Base-by-base conservation (phyloP, 2,888 invertebrate genomes). In the Frankliniella fusca region DNA sequence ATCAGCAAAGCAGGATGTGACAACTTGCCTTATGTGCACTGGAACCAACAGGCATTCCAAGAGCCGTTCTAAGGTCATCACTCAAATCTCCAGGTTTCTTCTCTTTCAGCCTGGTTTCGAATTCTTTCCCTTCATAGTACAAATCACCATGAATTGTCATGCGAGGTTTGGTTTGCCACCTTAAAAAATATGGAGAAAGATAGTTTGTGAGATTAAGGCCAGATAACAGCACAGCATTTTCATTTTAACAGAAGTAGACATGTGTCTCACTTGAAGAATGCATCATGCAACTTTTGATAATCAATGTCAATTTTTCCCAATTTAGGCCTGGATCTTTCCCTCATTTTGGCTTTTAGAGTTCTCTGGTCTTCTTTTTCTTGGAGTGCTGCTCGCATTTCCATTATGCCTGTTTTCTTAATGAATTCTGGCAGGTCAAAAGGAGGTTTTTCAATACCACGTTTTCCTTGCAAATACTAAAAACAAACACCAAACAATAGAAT, bases 301-400 rank as follows among this genome's bases (percentile, higher is more conserved):
- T 99, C 99, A 85, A 99, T 99, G 88, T 99, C 99, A 86, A 99
- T 99, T 90, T 99, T 99, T 54, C 99, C 99, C 86, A 99, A 93
- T 89, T 99, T 99, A 0, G 99, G 99, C 38, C 99, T 91, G 0
- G 98, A 94, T 83, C 97, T 92, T 88, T 99, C 99, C 38, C 99
- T 90, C 98, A 98, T 98, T 90, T 98, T 99, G 0, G 98, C 95
- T 87, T 99, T 99, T 0, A 98, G 89, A 0, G 97, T 96, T 87
- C 97, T 97, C 48, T 95, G 93, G 86, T 98, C 98, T 86, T 98
- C 98, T 86, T 99, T 98, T 87, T 99, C 99, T 87, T 97, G 97
- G 28, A 99, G 90, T 0, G 99, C 98, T 65, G 98, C 98, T 79
- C 99, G 90, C 99, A 99, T 99, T 89, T 99, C 99, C 94, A 98